phyloP scores from a whole-genome alignment of 2,888 invertebrate genomes.

The Meiosimyza decipiens region DNA sequence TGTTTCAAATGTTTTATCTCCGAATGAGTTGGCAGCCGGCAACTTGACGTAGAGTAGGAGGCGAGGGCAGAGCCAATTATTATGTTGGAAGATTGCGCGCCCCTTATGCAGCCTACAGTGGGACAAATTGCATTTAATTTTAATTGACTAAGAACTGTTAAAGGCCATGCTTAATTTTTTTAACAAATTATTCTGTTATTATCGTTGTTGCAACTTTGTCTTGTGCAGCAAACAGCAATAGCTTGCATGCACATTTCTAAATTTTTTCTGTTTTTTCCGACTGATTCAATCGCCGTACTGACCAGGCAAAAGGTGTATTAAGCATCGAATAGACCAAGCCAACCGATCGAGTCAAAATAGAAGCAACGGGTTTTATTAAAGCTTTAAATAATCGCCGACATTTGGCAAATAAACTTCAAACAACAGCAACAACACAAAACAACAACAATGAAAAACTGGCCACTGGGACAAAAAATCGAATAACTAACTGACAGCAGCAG shows the following conservation, averaged over 20 bases:
- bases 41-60: background rate
- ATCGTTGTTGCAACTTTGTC: background rate
- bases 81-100: background rate
- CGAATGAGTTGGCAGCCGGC: slow-evolving; percentile 7
- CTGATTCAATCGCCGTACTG: no score
- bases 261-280: no score
- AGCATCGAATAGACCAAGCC: no score
- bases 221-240: no score
- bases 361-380: slow-evolving; percentile 1
- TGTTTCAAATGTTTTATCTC: background rate
- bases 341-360: no score
- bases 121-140: slow-evolving; percentile 20
- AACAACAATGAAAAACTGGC: slow-evolving; percentile 6
- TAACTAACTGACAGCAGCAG: slow-evolving; percentile 5
- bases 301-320: no score
- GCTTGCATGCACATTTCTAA: no score
- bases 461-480: slow-evolving; percentile 13
- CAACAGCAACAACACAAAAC: no score
- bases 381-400: background rate
- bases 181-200: background rate
- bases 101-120: background rate
- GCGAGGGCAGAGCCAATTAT: slow-evolving; percentile 5
- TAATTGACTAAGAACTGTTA: background rate
- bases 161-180: background rate
- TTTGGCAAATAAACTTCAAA: background rate